Evolutionary conservation across 2,797 vertebrate species (phyloP).

Genomic region (Protonibea diacanthus): DNA sequence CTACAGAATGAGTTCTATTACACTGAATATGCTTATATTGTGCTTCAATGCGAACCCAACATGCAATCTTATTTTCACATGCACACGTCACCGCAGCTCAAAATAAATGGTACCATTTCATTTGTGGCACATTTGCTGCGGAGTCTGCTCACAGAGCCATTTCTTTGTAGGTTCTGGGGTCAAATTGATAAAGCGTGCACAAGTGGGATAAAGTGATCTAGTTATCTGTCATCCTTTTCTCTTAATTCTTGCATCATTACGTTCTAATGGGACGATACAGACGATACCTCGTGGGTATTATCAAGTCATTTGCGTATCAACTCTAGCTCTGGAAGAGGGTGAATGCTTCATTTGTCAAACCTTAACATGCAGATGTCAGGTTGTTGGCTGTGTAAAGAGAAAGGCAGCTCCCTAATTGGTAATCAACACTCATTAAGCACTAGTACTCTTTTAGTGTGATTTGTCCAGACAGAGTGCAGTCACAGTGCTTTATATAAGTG

Average conservation of each 20-base stretch:
- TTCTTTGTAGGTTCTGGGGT: constrained; percentile 27
- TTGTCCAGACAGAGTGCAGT: constrained; percentile 53
- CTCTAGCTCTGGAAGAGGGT: constrained; percentile 51
- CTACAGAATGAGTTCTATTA: background rate
- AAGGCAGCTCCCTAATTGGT: constrained; percentile 68
- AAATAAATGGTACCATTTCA: constrained; percentile 18
- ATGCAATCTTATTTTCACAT: constrained; percentile 30
- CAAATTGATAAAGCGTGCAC: constrained; percentile 32
- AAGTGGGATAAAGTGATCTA: constrained; percentile 43
- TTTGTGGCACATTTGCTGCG: constrained; percentile 20
- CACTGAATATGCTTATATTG: background rate
- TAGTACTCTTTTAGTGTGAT: constrained; percentile 53
- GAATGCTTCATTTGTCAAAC: constrained; percentile 76
- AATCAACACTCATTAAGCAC: constrained; percentile 68
- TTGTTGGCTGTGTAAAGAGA: constrained; percentile 55
- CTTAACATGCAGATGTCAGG: constrained; percentile 72
- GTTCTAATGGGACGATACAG: constrained; percentile 71
- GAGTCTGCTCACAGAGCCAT: constrained; percentile 5
- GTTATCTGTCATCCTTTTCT: constrained; percentile 66
- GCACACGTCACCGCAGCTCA: constrained; percentile 8
- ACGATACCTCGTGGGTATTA: constrained; percentile 70
- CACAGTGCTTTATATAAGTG: constrained; percentile 44
- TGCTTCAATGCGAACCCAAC: background rate
- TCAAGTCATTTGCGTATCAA: constrained; percentile 71
- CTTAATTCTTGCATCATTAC: constrained; percentile 73